phyloP scores from a whole-genome alignment of 2,113 vertebrate genomes.

The Mus pahari region DNA sequence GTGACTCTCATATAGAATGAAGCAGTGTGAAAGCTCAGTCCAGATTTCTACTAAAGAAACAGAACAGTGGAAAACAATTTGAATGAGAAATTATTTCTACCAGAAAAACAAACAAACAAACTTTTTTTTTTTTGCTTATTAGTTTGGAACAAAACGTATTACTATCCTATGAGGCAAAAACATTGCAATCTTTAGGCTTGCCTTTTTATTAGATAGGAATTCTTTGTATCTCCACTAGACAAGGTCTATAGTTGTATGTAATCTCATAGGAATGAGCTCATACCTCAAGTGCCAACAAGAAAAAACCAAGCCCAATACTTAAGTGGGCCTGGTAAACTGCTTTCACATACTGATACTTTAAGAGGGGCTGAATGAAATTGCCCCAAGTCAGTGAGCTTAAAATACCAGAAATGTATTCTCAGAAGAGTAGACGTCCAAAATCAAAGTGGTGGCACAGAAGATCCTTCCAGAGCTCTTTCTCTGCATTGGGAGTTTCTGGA shows the following conservation, averaged over 20 bases:
- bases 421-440: background rate
- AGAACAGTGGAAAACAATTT: background rate
- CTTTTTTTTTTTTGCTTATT: background rate
- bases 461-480: background rate
- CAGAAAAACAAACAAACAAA: background rate
- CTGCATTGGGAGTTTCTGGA: background rate
- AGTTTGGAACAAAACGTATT: constrained; percentile 42
- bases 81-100: constrained; percentile 17
- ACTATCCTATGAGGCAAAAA: background rate
- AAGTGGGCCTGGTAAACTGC: background rate
- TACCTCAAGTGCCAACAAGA: background rate
- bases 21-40: background rate
- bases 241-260: background rate
- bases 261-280: background rate
- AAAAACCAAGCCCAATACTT: background rate
- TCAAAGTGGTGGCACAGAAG: background rate
- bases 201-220: background rate
- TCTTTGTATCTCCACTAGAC: background rate
- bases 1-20: constrained; percentile 1
- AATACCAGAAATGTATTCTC: background rate
- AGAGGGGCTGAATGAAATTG: background rate
- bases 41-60: background rate
- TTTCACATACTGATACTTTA: background rate
- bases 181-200: background rate
- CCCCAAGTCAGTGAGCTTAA: background rate